Base-by-base conservation (phyloP, 2,888 invertebrate species). In the Strigamia maritima region DNA sequence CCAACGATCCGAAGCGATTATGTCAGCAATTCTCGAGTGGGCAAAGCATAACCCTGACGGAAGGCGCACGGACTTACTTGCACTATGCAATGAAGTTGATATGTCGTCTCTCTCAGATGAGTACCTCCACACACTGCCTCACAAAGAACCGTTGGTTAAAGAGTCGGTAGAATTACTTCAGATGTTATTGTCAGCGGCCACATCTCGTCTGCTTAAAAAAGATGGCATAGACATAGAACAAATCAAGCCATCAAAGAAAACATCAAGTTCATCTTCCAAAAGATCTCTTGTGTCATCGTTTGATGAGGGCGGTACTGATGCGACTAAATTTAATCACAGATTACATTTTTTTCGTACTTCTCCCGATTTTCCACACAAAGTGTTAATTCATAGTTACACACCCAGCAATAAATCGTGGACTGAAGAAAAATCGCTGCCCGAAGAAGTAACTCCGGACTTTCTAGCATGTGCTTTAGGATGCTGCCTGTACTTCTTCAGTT, bases 401-500 rank as follows among this genome's bases (percentile, higher is more conserved):
- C 70, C 70, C 14, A 4, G 7, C 1, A 70, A 14, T 26, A 28
- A 26, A 70, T 7, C 26, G 14, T 70, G 70, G 70, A 12, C 26
- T 28, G 70, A 26, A 26, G 70, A 70, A 14, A 26, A 10, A 70
- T 28, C 70, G 10, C 28, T 70, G 2, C 70, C 70, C 4, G 70
- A 70, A 10, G 70, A 70, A 70, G n/a, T 70, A 12, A 70, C 70
- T 1, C 70, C 70, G 10, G 70, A 70, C n/a, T 70, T 70, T 28
- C n/a, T 70, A 28, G 70, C 70, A 28, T 70, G 70, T 10, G 70
- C 14, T 28, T 26, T 70, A n/a, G 70, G 70, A 16, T 28, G 70
- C n/a, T 70, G 70, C n/a, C 28, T 70, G 12, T 70, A 70, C 70
- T 70, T 70, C 12, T 70, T 70, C 70, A 70, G 70, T 28, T 70